Evolutionary conservation across 2,888 invertebrate species (phyloP).

Genomic region (Trichogramma dendrolimi): DNA sequence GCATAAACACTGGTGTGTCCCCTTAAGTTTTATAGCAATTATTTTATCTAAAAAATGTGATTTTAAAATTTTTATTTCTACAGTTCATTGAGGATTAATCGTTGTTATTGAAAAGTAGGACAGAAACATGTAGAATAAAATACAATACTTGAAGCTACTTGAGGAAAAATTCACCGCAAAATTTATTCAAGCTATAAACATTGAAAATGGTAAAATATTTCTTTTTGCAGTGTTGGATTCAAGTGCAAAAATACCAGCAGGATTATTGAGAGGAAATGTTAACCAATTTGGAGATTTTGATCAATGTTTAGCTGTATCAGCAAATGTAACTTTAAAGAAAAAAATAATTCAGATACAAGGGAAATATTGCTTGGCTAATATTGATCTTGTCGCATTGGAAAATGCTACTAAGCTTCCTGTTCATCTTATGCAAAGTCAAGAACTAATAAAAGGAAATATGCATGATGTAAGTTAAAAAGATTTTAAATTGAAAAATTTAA

Average conservation of each 20-base stretch:
- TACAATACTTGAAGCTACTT: background rate
- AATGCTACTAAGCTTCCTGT: slow-evolving; percentile 62
- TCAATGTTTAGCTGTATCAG: slow-evolving; percentile 59
- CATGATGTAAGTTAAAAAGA: slow-evolving; percentile 56
- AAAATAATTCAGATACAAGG: slow-evolving; percentile 63
- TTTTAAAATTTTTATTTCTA: too few relatives aligned
- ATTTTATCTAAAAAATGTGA: too few relatives aligned
- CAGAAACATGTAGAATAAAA: background rate
- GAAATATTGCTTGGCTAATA: slow-evolving; percentile 65
- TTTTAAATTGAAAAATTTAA: background rate
- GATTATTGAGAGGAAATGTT: slow-evolving; percentile 65
- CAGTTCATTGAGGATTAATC: too few relatives aligned
- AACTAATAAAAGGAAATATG: slow-evolving; percentile 61
- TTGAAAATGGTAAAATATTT: too few relatives aligned
- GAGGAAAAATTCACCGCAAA: too few relatives aligned
- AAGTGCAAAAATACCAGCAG: slow-evolving; percentile 67
- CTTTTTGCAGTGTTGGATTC: slow-evolving; percentile 63
- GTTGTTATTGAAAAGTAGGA: background rate
- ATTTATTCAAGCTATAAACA: too few relatives aligned
- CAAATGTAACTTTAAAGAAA: slow-evolving; percentile 60
- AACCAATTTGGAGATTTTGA: slow-evolving; percentile 71
- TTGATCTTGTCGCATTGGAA: slow-evolving; percentile 61
- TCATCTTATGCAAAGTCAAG: slow-evolving; percentile 63
- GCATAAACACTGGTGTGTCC: too few relatives aligned
- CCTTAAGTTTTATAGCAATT: too few relatives aligned